These are phyloP conservation scores for Rutpela maculata DNA, from an alignment of 2,888 invertebrate genomes.

Conservation along the genomic window DNA sequence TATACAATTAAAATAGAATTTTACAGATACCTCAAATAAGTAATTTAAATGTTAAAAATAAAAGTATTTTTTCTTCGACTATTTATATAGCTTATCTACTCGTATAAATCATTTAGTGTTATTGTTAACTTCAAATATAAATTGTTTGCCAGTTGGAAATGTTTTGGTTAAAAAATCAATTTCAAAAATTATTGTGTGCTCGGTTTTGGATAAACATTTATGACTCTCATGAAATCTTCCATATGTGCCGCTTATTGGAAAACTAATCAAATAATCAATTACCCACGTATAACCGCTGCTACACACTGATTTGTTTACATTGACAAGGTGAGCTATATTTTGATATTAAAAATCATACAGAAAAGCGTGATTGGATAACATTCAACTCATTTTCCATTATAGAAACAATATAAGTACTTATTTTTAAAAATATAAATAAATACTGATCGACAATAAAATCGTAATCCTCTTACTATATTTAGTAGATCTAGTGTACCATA, in stretches of 20 bases:
- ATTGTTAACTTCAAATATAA: constrained; percentile 20
- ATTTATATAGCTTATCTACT: constrained; percentile 14
- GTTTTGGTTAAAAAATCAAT: constrained; percentile 10
- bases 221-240: neutral
- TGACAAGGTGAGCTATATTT: neutral
- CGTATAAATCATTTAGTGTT: constrained; percentile 23
- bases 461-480: too few species aligned
- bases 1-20: neutral
- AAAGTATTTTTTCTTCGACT: constrained; percentile 19
- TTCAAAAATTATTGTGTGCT: neutral
- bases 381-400: too few species aligned
- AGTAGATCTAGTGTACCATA: too few species aligned
- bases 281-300: neutral
- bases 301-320: neutral
- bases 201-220: constrained; percentile 1
- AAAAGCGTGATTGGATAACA: too few species aligned
- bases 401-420: too few species aligned
- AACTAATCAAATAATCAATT: neutral
- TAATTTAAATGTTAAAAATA: constrained; percentile 13
- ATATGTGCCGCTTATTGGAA: neutral
- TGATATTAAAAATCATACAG: neutral
- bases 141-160: constrained; percentile 18
- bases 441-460: too few species aligned
- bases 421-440: too few species aligned
- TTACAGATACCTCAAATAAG: neutral